Evolutionary conservation across 2,888 invertebrate species (phyloP).

Genomic region (Noctua janthe): DNA sequence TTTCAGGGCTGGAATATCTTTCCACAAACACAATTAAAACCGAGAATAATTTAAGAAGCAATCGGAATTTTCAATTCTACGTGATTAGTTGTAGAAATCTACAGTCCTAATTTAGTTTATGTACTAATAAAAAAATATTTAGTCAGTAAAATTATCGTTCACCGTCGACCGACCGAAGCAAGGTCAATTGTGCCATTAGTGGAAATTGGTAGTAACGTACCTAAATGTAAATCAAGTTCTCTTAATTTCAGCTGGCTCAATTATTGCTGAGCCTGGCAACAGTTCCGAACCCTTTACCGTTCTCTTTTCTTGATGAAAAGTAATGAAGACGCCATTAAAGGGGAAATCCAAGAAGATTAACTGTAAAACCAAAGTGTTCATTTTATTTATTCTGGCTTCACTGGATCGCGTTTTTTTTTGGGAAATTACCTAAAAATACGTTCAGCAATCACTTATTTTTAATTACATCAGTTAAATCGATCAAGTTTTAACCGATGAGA

Average conservation of each 20-base stretch:
- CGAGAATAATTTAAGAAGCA: constrained; percentile 12
- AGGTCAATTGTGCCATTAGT: constrained; percentile 39
- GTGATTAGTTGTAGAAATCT: background rate
- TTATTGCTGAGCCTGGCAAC: constrained; percentile 23
- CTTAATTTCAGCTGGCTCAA: constrained; percentile 32
- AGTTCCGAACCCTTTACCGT: constrained; percentile 25
- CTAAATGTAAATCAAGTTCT: constrained; percentile 47
- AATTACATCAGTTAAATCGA: constrained; percentile 9
- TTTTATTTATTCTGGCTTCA: background rate
- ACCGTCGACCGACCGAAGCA: background rate
- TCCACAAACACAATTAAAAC: constrained; percentile 2
- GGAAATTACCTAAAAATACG: background rate
- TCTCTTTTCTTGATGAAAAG: constrained; percentile 40
- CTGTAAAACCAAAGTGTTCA: constrained; percentile 7
- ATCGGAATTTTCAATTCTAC: background rate
- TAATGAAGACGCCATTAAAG: constrained; percentile 31
- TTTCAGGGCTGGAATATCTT: background rate
- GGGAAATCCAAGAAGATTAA: constrained; percentile 12
- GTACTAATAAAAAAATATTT: constrained; percentile 18
- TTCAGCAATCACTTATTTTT: background rate
- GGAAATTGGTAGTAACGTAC: constrained; percentile 33
- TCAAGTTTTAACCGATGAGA: constrained; percentile 23
- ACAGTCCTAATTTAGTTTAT: constrained; percentile 2
- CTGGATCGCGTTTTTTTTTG: background rate
- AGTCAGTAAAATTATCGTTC: constrained; percentile 13